phyloP scores from a whole-genome alignment of 1,140 invertebrate genomes.

The Bombus sibiricus region DNA sequence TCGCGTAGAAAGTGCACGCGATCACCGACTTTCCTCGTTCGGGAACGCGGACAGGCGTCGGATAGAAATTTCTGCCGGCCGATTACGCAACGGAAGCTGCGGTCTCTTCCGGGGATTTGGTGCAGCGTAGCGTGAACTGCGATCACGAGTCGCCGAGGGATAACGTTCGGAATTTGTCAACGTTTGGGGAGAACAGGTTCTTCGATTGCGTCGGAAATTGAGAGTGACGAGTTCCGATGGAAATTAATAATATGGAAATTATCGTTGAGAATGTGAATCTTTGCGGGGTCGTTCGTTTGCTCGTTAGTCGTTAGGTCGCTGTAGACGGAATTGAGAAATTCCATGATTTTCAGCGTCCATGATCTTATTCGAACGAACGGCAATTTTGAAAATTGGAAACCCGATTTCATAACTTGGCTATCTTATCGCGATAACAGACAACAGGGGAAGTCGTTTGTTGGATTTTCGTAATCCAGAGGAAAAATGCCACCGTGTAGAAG shows the following conservation, averaged over 20 bases:
- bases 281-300: too few relatives aligned
- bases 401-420: rapidly evolving
- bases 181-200: not conserved
- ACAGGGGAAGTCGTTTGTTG: not conserved
- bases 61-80: not conserved
- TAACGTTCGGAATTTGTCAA: not conserved
- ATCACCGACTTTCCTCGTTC: slow-evolving; percentile 23
- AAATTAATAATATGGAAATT: not conserved
- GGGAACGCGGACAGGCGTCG: not conserved
- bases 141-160: not conserved
- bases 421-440: not conserved
- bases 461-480: not conserved
- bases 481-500: not conserved
- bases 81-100: slow-evolving; percentile 28
- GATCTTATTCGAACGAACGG: too few relatives aligned
- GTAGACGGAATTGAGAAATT: too few relatives aligned
- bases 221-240: not conserved
- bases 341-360: rapidly evolving
- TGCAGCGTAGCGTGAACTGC: not conserved
- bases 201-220: not conserved
- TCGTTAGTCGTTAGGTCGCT: too few relatives aligned
- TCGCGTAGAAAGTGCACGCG: slow-evolving; percentile 22
- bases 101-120: not conserved
- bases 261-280: too few relatives aligned
- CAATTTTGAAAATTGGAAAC: too few relatives aligned